Percentiles rank a stretch among this genome's conserved stretches.
phyloP scores from a whole-genome alignment of 1,140 invertebrate genomes.

The Asobara japonica region DNA sequence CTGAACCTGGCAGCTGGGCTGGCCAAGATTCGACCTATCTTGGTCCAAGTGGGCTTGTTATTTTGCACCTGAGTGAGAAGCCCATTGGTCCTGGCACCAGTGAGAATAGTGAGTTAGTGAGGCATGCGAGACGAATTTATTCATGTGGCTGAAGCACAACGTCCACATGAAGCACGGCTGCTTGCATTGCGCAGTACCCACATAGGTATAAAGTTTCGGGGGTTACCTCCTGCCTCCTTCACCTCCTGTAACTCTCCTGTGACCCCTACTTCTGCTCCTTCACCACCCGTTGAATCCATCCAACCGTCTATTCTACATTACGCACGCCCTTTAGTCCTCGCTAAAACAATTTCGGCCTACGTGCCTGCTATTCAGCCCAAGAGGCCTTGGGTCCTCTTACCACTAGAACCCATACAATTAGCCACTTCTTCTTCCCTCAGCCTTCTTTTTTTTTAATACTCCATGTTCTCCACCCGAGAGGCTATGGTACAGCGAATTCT shows the following conservation, averaged over 20 bases:
- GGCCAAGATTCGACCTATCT: too few species aligned
- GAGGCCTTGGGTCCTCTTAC: background rate
- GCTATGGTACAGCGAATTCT: background rate
- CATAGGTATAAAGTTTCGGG: conserved; percentile 21
- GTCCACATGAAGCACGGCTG: conserved; percentile 22
- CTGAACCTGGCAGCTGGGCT: too few species aligned
- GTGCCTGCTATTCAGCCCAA: background rate
- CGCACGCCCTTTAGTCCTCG: background rate
- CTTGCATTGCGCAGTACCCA: background rate
- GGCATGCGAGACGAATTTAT: conserved; percentile 24
- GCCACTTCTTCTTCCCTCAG: background rate
- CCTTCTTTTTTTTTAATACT: background rate
- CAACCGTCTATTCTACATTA: conserved; percentile 2
- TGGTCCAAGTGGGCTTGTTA: too few species aligned
- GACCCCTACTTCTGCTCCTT: background rate
- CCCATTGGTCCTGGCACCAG: conserved; percentile 2
- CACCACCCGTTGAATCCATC: conserved; percentile 1
- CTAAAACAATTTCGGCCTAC: background rate
- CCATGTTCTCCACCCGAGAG: background rate
- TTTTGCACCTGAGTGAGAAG: background rate
- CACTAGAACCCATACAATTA: background rate
- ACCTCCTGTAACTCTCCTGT: background rate
- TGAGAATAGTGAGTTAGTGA: background rate
- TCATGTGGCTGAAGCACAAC: conserved; percentile 21
- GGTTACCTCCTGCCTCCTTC: background rate